Evolutionary conservation across 1,140 invertebrate genomes (phyloP).

Genomic region (Brachionus rubens): DNA sequence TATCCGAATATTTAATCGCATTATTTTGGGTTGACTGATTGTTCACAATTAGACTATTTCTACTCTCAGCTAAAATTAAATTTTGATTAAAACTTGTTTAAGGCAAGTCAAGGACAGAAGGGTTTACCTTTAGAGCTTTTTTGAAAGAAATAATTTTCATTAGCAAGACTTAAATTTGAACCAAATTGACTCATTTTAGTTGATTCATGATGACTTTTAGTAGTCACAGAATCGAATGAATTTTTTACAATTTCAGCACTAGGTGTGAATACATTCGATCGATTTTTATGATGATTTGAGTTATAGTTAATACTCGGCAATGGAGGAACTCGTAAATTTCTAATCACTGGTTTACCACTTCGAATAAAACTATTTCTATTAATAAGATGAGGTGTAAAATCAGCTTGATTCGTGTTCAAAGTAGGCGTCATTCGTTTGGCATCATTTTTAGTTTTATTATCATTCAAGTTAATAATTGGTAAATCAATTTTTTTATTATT

Average conservation of each 20-base stretch:
- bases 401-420: not conserved
- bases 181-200: too few relatives aligned
- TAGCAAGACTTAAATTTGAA: too few relatives aligned
- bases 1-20: not conserved
- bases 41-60: too few relatives aligned
- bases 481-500: constrained; percentile 7
- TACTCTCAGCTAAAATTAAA: too few relatives aligned
- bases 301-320: constrained; percentile 5
- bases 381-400: constrained; percentile 7
- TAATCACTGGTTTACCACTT: constrained; percentile 11
- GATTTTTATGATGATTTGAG: not conserved
- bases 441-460: not conserved
- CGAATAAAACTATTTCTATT: not conserved
- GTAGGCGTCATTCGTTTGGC: not conserved
- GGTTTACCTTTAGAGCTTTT: too few relatives aligned
- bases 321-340: not conserved
- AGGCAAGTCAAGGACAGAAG: too few relatives aligned
- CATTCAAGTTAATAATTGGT: not conserved
- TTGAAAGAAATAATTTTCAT: too few relatives aligned
- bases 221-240: not conserved
- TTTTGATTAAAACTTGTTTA: too few relatives aligned
- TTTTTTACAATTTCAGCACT: not conserved
- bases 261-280: not conserved
- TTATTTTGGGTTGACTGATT: too few relatives aligned
- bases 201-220: too few relatives aligned